Evolutionary conservation across 2,113 vertebrate species (phyloP), one percentile per base, ranked within the genome.

Genomic region (Pundamilia nyererei): DNA sequence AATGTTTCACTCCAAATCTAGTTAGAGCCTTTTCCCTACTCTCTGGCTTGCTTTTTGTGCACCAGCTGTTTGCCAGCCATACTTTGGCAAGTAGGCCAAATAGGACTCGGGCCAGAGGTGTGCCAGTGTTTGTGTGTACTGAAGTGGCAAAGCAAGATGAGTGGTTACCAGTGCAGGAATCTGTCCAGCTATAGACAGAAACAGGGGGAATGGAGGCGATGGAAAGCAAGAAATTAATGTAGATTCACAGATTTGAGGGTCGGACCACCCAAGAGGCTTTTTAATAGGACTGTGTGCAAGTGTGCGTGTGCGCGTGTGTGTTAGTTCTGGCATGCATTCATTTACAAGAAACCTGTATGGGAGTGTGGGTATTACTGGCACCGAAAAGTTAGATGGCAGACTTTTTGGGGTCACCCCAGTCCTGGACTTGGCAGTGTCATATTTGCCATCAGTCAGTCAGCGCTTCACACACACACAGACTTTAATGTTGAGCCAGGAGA

Each of bases 251-350:
- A 90, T 94, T 85, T 87, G 79, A 82, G 82, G 31, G 82, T 42
- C 11, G 6, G 93, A 93, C 94, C 93, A 94, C 95, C 94, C 90
- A 91, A 79, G 89, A 91, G 79, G 75, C 65, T 62, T 45, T 87
- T 82, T 92, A 89, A 89, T 80, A 82, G 68, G 83, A 42, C 2
- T 33, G 31, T 33, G 58, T 19, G 24, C 24, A 3, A 26, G 24
- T 2, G 19, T 1, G 26, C 4, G 26, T 26, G 26, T 26, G 26
- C 4, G 13, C 17, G 62, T 51, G 49, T 56, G 77, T 24, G 80
- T 65, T 11, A 54, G 65, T 24, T 4, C 24, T 92, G 82, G 81
- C 65, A 89, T 89, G 84, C 82, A 56, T 84, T 86, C 56, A 55
- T 86, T 68, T 85, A 85, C 80, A 33, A 84, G 51, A 62, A 54